Percentiles rank a stretch among this genome's conserved stretches.
Evolutionary conservation across 2,888 invertebrate species (phyloP).

Genomic region (Therioaphis trifolii): DNA sequence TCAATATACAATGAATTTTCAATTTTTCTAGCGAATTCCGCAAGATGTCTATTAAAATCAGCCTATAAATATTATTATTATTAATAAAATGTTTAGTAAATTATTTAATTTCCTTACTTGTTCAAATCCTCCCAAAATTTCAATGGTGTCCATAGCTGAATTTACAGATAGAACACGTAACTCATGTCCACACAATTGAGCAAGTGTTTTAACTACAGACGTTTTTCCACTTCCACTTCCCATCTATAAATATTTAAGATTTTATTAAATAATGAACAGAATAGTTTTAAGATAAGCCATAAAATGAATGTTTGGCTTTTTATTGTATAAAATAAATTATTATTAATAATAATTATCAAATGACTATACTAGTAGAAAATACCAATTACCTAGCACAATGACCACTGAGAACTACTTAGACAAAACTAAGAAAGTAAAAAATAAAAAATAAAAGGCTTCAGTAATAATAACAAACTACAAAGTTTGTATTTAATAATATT

Average conservation of each 20-base stretch:
- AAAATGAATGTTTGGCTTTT: no score
- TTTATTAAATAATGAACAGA: no score
- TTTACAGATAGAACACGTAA: slow-evolving; percentile 84
- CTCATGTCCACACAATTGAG: slow-evolving; percentile 79
- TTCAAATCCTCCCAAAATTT: slow-evolving; percentile 96
- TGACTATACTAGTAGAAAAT: no score
- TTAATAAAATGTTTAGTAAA: neutral
- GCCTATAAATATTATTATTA: slow-evolving; percentile 63
- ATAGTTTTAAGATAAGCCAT: no score
- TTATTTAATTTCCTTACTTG: slow-evolving; percentile 83
- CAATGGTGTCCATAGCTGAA: slow-evolving; percentile 93
- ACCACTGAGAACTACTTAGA: no score
- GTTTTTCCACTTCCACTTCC: slow-evolving; percentile 87
- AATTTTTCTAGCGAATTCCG: slow-evolving; percentile 54
- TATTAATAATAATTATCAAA: no score
- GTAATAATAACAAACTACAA: no score
- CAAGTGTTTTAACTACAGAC: slow-evolving; percentile 79
- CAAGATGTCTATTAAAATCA: slow-evolving; percentile 64
- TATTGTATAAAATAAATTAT: no score
- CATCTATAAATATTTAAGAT: slow-evolving; percentile 70
- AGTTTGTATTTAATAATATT: no score
- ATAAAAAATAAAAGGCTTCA: no score
- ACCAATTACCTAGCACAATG: no score
- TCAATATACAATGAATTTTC: slow-evolving; percentile 45
- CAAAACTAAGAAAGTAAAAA: no score